Conservation (phyloP, 2,113 vertebrate species). For the Enhydra lutris region DNA sequence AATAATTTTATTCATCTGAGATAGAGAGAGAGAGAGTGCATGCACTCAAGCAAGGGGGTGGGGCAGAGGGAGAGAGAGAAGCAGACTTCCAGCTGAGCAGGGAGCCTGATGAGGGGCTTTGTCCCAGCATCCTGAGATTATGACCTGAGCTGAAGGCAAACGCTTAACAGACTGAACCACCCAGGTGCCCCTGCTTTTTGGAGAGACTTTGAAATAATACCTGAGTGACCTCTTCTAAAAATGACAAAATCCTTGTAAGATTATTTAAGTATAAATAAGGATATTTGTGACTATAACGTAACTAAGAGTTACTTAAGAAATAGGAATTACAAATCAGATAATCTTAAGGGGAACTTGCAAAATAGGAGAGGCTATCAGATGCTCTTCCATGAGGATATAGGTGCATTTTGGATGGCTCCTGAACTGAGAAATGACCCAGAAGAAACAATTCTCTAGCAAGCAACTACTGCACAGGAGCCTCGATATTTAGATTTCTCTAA, state of each 20-base stretch:
- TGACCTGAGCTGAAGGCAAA: too few relatives aligned
- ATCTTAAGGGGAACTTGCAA: background rate
- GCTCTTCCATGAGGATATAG: background rate
- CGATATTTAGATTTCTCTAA: background rate
- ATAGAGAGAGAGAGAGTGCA: too few relatives aligned
- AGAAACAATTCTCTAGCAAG: background rate
- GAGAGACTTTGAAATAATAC: background rate
- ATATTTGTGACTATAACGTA: background rate
- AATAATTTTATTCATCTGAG: too few relatives aligned
- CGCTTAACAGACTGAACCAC: too few relatives aligned
- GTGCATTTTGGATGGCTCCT: background rate
- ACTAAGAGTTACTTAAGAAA: background rate
- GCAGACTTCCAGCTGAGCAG: too few relatives aligned
- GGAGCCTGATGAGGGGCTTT: too few relatives aligned
- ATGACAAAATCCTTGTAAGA: background rate
- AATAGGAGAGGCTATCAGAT: background rate
- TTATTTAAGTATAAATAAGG: constrained; percentile 23
- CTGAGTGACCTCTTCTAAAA: background rate
- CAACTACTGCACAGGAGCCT: background rate
- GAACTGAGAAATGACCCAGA: background rate
- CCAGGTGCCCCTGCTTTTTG: background rate
- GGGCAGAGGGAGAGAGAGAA: too few relatives aligned
- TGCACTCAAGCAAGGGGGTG: too few relatives aligned
- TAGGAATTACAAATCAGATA: background rate
- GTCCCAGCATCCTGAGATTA: too few relatives aligned